Base-by-base conservation (phyloP, 1,140 invertebrate species). In the Drosophila parvula region DNA sequence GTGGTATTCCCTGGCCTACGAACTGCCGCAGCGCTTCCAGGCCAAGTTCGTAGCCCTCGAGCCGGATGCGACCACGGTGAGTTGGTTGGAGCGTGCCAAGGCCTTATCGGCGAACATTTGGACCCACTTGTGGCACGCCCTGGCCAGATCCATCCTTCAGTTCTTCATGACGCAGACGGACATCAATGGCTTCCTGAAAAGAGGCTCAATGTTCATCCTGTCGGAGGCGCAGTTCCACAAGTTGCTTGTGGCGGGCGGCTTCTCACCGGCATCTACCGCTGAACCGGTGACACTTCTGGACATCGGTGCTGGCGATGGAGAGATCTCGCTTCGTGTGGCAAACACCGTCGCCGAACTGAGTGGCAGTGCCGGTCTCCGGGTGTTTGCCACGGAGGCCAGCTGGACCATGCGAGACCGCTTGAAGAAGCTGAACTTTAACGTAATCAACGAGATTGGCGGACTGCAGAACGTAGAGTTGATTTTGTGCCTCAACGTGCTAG, bases 141-240 rank as follows among this genome's bases (percentile, higher is more conserved):
- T 97, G 22, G 94, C 94, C 10, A 94, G 94, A 71, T 92, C 94
- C 9, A 78, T 97, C 43, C 92, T 97, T 2, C 93, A 94, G 56
- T 93, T 94, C 81, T 97, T 97, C 91, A 95, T 97, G 94, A 95
- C 95, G 0, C 94, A 95, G 80, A 97, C 96, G 5, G 96, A 95
- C 40, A 95, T 96, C 43, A 97, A 97, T 92, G 96, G 96, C 0
- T 79, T 92, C 12, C 92, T 98, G 7, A 94, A 95, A 41, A 93
- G 97, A 57, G 97, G 97, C 8, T 97, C 97, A 1, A 98, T 98
- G 97, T 98, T 98, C 91, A 96, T 98, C 5, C 95, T 97, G 79
- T 98, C 97, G 0, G 91, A 92, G 59, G 76, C 90, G 32, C 97
- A 98, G 86, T 96, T 98, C 78, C 92, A 94, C 64, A 92, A 93